These are phyloP conservation scores for Lasioglossum vierecki DNA, from an alignment of 2,888 invertebrate genomes.

Conservation along the genomic window DNA sequence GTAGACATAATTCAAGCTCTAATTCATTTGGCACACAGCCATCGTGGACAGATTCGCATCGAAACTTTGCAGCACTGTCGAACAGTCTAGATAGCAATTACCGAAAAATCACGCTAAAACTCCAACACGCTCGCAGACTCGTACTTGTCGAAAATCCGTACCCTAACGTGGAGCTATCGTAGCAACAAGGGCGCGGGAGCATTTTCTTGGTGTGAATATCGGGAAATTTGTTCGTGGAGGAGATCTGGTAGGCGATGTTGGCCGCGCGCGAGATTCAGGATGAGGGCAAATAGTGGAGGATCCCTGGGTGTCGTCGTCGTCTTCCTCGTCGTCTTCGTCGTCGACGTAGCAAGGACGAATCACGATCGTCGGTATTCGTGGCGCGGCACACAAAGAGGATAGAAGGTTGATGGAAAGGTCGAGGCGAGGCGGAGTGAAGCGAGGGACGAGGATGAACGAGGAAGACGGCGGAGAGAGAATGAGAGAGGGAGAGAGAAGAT, in stretches of 20 bases:
- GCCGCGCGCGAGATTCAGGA: conserved; percentile 16
- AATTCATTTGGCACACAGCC: background rate
- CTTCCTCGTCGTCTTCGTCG: conserved; percentile 39
- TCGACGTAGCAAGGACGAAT: conserved; percentile 66
- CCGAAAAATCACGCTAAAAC: background rate
- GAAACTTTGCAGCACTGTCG: background rate
- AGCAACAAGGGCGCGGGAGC: background rate
- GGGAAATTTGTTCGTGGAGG: conserved; percentile 8
- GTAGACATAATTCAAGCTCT: background rate
- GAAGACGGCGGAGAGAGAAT: conserved; percentile 13
- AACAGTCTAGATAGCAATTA: background rate
- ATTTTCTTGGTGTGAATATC: conserved; percentile 8
- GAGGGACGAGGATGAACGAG: conserved; percentile 13
- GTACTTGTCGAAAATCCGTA: background rate
- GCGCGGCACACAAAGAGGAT: conserved; percentile 70
- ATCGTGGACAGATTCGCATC: background rate
- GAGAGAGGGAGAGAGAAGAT: conserved; percentile 14
- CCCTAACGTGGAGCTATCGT: background rate
- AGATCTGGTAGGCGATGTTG: conserved; percentile 33
- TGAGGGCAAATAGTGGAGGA: conserved; percentile 6
- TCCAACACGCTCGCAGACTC: background rate
- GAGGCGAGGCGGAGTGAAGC: conserved; percentile 56
- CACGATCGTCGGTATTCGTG: conserved; percentile 70
- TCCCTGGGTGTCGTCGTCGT: conserved; percentile 15
- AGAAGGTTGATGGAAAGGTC: conserved; percentile 71